phyloP scores from a whole-genome alignment of 2,888 invertebrate genomes.

The Teinopalpus imperialis region DNA sequence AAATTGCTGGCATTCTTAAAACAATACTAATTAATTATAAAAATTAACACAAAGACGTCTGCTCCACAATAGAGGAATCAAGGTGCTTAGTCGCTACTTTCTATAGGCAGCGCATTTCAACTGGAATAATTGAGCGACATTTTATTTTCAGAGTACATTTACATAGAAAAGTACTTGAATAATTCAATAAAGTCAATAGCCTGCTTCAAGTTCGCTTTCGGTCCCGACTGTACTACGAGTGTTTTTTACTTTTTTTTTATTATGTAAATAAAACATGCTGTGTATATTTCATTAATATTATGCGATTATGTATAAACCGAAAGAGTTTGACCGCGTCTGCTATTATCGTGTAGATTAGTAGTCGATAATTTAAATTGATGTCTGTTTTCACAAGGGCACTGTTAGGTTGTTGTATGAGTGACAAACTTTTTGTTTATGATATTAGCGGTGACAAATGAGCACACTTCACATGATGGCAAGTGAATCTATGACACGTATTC shows the following conservation, averaged over 20 bases:
- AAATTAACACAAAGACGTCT: conserved; percentile 2
- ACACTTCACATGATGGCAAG: too few relatives aligned
- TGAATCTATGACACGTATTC: too few relatives aligned
- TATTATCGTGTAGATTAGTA: too few relatives aligned
- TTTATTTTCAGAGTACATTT: conserved; percentile 12
- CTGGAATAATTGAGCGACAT: conserved; percentile 19
- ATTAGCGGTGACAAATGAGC: too few relatives aligned
- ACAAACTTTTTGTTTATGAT: too few relatives aligned
- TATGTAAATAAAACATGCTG: background rate
- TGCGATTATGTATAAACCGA: too few relatives aligned
- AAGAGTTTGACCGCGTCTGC: too few relatives aligned
- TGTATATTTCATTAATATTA: too few relatives aligned
- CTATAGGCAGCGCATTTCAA: conserved; percentile 14
- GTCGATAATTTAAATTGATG: too few relatives aligned
- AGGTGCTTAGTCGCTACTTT: conserved; percentile 9
- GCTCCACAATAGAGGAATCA: conserved; percentile 13
- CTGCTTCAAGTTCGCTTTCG: background rate
- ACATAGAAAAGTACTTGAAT: conserved; percentile 9
- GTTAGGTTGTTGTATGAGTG: too few relatives aligned
- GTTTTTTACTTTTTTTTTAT: background rate
- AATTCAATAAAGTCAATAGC: conserved; percentile 17
- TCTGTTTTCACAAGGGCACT: too few relatives aligned
- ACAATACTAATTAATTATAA: background rate
- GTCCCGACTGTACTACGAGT: background rate
- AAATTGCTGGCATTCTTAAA: too few relatives aligned